phyloP scores from a whole-genome alignment of 2,888 invertebrate species.

The Lacanobia oleracea region DNA sequence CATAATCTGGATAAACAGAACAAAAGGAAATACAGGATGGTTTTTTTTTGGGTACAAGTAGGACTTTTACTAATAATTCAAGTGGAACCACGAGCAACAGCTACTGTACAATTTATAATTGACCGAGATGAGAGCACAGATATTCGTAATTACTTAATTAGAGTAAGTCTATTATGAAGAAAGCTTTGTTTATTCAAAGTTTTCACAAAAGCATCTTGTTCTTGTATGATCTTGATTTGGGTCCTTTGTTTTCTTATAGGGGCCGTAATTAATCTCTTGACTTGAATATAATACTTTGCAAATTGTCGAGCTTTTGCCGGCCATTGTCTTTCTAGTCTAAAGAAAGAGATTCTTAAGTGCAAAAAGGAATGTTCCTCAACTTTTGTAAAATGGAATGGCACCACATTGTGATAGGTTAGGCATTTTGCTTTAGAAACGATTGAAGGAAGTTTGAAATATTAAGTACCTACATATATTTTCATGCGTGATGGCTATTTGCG shows the following conservation, averaged over 20 bases:
- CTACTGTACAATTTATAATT: constrained; percentile 13
- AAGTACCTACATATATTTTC: neutral
- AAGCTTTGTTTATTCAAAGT: constrained; percentile 46
- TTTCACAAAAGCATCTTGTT: constrained; percentile 40
- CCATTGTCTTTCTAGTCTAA: neutral
- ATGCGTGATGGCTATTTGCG: neutral
- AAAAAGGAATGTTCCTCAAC: neutral
- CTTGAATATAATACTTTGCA: constrained; percentile 33
- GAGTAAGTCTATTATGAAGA: constrained; percentile 15
- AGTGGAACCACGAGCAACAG: constrained; percentile 12
- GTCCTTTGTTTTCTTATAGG: constrained; percentile 33
- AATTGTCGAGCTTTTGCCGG: constrained; percentile 14
- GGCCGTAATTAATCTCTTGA: constrained; percentile 36
- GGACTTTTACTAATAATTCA: neutral
- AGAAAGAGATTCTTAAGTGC: neutral
- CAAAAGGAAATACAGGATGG: neutral
- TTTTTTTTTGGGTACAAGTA: neutral
- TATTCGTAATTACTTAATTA: constrained; percentile 48
- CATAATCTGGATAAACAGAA: neutral
- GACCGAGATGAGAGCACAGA: constrained; percentile 10
- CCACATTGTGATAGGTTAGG: neutral
- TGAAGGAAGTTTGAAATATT: neutral
- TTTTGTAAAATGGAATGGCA: neutral
- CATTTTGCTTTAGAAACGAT: neutral
- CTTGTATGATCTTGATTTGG: constrained; percentile 38